Conservation (phyloP, 2,113 vertebrate species). For the Coryphaenoides rupestris region DNA sequence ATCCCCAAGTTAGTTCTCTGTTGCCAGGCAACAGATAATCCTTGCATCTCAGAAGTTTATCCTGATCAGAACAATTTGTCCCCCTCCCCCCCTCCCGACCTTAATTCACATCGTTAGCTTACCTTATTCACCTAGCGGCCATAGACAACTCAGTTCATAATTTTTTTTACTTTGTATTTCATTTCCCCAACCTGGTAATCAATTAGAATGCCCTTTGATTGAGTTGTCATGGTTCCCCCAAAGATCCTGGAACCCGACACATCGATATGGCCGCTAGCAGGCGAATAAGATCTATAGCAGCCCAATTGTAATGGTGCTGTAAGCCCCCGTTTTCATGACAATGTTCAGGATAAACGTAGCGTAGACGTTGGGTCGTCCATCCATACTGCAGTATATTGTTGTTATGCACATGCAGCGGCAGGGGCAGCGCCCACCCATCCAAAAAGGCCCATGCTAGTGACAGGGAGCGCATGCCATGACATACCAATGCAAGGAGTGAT, state of each 20-base stretch:
- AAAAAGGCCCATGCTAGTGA: conserved; percentile 51
- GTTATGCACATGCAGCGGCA: conserved; percentile 31
- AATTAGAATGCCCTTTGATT: neutral
- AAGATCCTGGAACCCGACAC: neutral
- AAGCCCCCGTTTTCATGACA: conserved; percentile 3
- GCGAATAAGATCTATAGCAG: neutral
- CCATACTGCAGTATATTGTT: conserved; percentile 37
- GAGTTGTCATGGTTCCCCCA: neutral
- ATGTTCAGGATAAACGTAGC: conserved; percentile 73
- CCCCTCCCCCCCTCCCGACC: neutral
- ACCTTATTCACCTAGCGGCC: conserved; percentile 40
- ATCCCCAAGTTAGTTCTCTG: conserved; percentile 32
- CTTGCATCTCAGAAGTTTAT: conserved; percentile 78
- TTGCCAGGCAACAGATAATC: conserved; percentile 41
- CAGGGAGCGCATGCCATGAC: conserved; percentile 59
- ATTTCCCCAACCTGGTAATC: neutral
- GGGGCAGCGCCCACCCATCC: conserved; percentile 41
- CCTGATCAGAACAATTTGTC: conserved; percentile 45
- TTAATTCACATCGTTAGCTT: conserved; percentile 34
- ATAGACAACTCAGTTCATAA: neutral
- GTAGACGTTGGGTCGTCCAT: conserved; percentile 22
- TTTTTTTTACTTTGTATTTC: neutral
- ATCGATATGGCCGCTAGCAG: neutral
- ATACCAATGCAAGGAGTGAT: conserved; percentile 57
- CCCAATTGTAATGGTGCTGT: neutral